A percentile compares a stretch with the other conserved stretches of the same genome.
phyloP scores from a whole-genome alignment of 2,888 invertebrate genomes.

The Dolichopus griseipennis region DNA sequence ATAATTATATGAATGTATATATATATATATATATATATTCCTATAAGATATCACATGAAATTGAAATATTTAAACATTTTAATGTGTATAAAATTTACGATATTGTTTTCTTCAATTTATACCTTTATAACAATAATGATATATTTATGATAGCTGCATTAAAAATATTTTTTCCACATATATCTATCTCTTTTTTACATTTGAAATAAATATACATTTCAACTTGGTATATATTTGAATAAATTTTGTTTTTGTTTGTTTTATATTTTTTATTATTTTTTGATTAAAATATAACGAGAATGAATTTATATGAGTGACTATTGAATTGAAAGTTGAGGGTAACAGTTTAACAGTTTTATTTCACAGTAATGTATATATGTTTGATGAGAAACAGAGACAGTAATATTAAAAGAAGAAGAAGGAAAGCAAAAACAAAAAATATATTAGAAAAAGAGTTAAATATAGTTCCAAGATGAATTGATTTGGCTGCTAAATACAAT shows the following conservation, averaged over 20 bases:
- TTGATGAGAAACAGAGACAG: no score
- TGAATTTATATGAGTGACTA: background rate
- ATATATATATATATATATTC: background rate
- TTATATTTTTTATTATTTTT: background rate
- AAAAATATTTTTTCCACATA: background rate
- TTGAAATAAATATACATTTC: no score
- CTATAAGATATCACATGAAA: background rate
- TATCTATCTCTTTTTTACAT: no score
- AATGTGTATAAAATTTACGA: background rate
- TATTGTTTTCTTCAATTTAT: constrained; percentile 6
- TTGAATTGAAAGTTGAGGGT: no score
- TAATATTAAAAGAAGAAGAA: no score
- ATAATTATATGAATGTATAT: background rate
- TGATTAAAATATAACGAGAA: background rate
- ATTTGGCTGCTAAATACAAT: no score
- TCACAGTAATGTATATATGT: no score
- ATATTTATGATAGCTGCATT: constrained; percentile 1
- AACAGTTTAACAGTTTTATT: no score
- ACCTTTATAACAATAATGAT: constrained; percentile 6
- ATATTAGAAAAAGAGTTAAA: no score
- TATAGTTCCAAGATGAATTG: no score
- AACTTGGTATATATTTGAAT: no score
- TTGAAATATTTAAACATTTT: background rate
- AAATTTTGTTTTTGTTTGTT: background rate
- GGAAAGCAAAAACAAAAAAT: no score